Evolutionary conservation across 2,888 invertebrate species (phyloP), one percentile per base, ranked within the genome.

Genomic region (Parelbella ahira): DNA sequence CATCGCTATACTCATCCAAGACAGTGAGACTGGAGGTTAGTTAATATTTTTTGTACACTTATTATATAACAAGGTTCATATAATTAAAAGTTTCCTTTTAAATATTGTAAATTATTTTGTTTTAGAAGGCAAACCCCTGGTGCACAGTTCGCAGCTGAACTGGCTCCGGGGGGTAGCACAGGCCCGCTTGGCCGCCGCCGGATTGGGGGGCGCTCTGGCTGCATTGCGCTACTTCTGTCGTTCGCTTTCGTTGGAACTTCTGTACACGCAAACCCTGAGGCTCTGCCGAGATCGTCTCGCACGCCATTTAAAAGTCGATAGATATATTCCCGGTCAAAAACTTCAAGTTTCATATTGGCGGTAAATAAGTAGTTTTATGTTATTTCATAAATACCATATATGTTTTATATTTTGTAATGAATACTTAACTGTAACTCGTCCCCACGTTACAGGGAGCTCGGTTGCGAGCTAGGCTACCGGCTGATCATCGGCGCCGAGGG

Each of bases 301-400:
- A 45, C 94, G 94, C 53, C 97, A 97, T 67, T 91, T 97, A 43
- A 93, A 93, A 60, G 94, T 97, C 2, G 97, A 97, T 64, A 95
- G 96, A 65, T 98, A 98, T 69, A 89, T 92, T 13, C 94, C 96
- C 0, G 98, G 98, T 8, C 94, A 93, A 57, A 93, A 94, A 67
- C 88, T 98, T 8, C 93, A 95, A 5, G 92, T 98, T n/a, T 97
- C 97, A 0, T 98, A 98, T 83, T 98, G 98, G 98, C 93, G 96
- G 93, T 93, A 45, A n/a, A n/a, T n/a, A n/a, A n/a, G n/a, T n/a
- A n/a, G n/a, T n/a, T n/a, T n/a, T n/a, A n/a, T n/a, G n/a, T n/a
- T n/a, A n/a, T n/a, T n/a, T n/a, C n/a, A n/a, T n/a, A n/a, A n/a
- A n/a, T n/a, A n/a, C n/a, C n/a, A n/a, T n/a, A n/a, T n/a, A n/a